Evolutionary conservation across 2,113 vertebrate genomes (phyloP).

Genomic region (Myrmophylax atrothorax): DNA sequence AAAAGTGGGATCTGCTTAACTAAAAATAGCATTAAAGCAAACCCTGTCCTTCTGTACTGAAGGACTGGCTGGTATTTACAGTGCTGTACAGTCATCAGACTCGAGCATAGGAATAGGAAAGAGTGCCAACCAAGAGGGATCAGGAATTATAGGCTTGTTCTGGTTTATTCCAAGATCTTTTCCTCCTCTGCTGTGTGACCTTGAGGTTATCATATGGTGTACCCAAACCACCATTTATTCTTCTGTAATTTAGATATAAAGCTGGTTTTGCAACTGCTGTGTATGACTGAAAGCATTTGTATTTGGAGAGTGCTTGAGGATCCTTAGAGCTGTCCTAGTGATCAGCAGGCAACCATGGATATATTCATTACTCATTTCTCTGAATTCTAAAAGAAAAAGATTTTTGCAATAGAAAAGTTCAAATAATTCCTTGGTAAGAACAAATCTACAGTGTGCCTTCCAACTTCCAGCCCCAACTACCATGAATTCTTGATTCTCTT

Average conservation of each 20-base stretch:
- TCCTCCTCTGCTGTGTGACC: constrained; percentile 31
- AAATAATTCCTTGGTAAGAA: background rate
- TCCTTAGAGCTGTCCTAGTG: background rate
- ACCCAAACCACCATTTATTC: background rate
- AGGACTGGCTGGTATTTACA: constrained; percentile 67
- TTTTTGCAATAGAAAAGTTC: background rate
- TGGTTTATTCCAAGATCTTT: constrained; percentile 43
- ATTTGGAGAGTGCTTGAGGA: background rate
- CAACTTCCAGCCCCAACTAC: background rate
- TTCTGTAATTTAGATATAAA: background rate
- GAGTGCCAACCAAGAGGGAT: constrained; percentile 45
- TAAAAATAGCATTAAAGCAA: constrained; percentile 69
- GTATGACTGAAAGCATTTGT: background rate
- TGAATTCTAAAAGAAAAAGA: background rate
- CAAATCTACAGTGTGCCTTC: background rate
- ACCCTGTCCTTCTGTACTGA: constrained; percentile 64
- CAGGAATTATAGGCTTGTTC: constrained; percentile 48
- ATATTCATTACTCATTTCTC: background rate
- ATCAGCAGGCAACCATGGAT: background rate
- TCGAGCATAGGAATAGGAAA: constrained; percentile 53
- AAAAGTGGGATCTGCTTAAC: constrained; percentile 66
- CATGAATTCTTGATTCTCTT: background rate
- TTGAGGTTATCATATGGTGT: background rate
- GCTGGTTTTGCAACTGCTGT: background rate
- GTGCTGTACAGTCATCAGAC: constrained; percentile 50